Evolutionary conservation across 2,113 vertebrate genomes (phyloP).

Genomic region (Galemys pyrenaicus): DNA sequence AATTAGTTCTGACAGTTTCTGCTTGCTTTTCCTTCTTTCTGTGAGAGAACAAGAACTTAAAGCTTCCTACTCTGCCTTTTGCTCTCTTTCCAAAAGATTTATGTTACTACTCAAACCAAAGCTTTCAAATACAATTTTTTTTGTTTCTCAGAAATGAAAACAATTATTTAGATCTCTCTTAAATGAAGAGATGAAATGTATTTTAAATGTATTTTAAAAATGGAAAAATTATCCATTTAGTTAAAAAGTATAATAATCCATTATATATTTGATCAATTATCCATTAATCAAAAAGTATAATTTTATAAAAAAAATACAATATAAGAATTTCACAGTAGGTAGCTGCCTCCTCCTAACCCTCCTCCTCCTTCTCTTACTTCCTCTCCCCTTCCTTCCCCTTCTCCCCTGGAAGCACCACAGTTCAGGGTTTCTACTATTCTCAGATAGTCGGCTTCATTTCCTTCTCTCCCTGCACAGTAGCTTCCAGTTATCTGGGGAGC

Average conservation of each 20-base stretch:
- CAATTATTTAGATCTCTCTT: neutral
- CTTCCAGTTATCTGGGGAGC: neutral
- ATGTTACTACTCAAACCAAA: neutral
- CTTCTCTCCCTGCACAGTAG: neutral
- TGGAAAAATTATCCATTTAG: slow-evolving; percentile 21
- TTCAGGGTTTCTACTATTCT: neutral
- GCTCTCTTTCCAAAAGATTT: neutral
- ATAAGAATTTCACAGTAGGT: neutral
- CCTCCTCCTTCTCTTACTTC: neutral
- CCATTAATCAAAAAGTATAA: neutral
- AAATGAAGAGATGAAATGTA: slow-evolving; percentile 17
- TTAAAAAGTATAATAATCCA: too few relatives aligned
- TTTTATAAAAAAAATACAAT: neutral
- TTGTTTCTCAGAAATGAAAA: slow-evolving; percentile 26
- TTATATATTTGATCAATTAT: too few relatives aligned
- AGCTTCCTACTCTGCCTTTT: neutral
- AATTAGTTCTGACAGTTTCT: neutral
- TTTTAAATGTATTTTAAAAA: slow-evolving; percentile 35
- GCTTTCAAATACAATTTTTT: slow-evolving; percentile 6
- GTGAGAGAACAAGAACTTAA: neutral
- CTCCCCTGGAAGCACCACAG: neutral
- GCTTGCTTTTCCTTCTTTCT: neutral
- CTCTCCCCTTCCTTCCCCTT: neutral
- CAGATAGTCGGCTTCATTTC: neutral
- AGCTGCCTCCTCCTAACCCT: neutral